Conservation (phyloP, 2,113 vertebrate genomes). For the Meriones unguiculatus region DNA sequence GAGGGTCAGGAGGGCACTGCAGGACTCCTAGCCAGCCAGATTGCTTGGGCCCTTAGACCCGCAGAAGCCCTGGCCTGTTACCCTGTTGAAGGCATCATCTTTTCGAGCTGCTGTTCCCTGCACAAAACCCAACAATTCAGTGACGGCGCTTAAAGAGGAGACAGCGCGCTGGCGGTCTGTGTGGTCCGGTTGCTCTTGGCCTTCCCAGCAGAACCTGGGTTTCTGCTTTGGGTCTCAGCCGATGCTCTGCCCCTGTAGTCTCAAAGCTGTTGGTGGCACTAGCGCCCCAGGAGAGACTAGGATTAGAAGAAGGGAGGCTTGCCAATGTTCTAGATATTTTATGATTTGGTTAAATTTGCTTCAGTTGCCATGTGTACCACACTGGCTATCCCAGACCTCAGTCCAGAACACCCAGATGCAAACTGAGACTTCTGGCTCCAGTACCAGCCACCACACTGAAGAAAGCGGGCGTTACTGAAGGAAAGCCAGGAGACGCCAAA, state of each 20-base stretch:
- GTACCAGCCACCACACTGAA: rapidly evolving
- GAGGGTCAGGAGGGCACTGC: not conserved
- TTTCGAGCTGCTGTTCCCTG: not conserved
- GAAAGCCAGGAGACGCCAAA: not conserved
- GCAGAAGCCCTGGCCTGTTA: not conserved
- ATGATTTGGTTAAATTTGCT: not conserved
- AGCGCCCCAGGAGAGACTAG: rapidly evolving
- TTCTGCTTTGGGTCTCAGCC: not conserved
- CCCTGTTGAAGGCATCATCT: rapidly evolving
- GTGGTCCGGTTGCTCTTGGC: rapidly evolving
- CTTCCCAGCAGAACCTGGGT: rapidly evolving
- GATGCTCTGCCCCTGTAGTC: not conserved
- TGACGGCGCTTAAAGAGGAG: too few relatives aligned
- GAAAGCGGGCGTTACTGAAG: not conserved
- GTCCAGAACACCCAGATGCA: not conserved
- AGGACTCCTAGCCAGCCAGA: not conserved
- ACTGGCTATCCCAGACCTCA: not conserved
- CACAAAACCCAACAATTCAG: rapidly evolving
- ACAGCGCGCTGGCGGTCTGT: rapidly evolving
- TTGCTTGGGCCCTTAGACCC: not conserved
- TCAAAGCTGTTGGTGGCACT: not conserved
- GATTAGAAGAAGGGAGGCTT: not conserved
- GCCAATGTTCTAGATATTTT: not conserved
- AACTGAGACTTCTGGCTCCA: rapidly evolving
- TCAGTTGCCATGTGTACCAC: not conserved